Base-by-base conservation (phyloP, 1,140 invertebrate genomes). In the Pantala flavescens region DNA sequence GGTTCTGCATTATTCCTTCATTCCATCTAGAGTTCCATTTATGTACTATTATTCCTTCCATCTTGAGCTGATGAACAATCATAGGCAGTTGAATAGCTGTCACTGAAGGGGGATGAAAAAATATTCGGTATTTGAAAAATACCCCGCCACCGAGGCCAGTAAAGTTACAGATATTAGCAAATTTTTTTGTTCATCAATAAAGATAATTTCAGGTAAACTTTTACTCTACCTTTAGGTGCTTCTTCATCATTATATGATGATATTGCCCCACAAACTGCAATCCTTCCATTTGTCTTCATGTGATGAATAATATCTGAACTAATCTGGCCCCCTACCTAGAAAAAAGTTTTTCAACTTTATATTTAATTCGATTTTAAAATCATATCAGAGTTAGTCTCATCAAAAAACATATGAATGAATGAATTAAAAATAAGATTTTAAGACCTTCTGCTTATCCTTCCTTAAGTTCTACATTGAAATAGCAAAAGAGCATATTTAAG, bases 21-120 rank as follows among this genome's bases (percentile, higher is more conserved):
- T 77, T 75, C 81, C 84, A 87, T 24, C 84, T 81, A 49, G 86
- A 78, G 0, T 70, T 43, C 83, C 84, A 90, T 71, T 84, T 79
- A 11, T 76, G 76, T 0, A 87, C 86, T 42, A 86, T 76, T 74
- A 90, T 88, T 19, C 89, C 89, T 83, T 89, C 85, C 77, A 90
- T 84, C 77, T 82, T 86, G 19, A 90, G 78, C 79, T 89, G 82
- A 43, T 86, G 86, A 7, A 80, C 81, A 19, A 88, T 79, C 55
- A 89, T 77, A 0, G 80, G 75, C 0, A 83, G 83, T 77, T 89
- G 88, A 16, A 88, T 71, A 71, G 86, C 80, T 1, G 83, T 81
- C 19, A 81, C 83, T 83, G 77, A 21, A 80, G 78, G 12, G 5
- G 42, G 73, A 72, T 36, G 9, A 36, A 5, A 5, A 2, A 19